Conservation (phyloP, 2,888 invertebrate species). For the Macaria liturata region DNA sequence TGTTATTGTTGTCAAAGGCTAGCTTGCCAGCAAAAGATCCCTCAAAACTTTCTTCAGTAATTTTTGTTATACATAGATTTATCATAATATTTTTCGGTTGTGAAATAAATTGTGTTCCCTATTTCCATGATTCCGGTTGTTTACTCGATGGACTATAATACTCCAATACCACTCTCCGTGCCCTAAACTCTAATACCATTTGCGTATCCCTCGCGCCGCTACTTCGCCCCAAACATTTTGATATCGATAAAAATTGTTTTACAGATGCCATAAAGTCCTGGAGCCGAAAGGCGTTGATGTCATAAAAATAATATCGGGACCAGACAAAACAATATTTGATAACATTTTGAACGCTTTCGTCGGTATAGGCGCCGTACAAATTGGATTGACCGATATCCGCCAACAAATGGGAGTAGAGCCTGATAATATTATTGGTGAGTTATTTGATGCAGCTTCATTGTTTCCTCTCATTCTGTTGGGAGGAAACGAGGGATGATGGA, state of each 20-base stretch:
- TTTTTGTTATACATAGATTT: not conserved
- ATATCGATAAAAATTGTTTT: conserved; percentile 28
- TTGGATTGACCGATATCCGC: conserved; percentile 86
- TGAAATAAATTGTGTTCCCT: too few relatives aligned
- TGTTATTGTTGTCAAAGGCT: too few relatives aligned
- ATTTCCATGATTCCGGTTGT: too few relatives aligned
- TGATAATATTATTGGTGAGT: conserved; percentile 89
- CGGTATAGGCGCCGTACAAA: conserved; percentile 87
- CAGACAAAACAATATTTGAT: conserved; percentile 84
- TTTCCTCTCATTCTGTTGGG: conserved; percentile 10
- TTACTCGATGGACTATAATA: too few relatives aligned
- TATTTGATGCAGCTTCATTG: conserved; percentile 13
- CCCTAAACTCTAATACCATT: conserved; percentile 15
- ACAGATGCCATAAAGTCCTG: conserved; percentile 80
- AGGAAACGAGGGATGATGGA: too few relatives aligned
- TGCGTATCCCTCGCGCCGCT: conserved; percentile 12
- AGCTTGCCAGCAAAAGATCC: too few relatives aligned
- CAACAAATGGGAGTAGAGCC: conserved; percentile 84
- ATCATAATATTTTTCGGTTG: not conserved
- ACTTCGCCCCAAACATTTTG: conserved; percentile 17
- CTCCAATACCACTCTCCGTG: not conserved
- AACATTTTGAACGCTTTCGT: conserved; percentile 88
- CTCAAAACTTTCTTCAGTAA: not conserved
- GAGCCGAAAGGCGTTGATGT: conserved; percentile 85
- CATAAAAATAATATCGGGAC: conserved; percentile 83